A percentile compares a stretch with the other conserved stretches of the same genome.
Conservation (phyloP, 1,140 invertebrate genomes). For the Battus philenor region DNA sequence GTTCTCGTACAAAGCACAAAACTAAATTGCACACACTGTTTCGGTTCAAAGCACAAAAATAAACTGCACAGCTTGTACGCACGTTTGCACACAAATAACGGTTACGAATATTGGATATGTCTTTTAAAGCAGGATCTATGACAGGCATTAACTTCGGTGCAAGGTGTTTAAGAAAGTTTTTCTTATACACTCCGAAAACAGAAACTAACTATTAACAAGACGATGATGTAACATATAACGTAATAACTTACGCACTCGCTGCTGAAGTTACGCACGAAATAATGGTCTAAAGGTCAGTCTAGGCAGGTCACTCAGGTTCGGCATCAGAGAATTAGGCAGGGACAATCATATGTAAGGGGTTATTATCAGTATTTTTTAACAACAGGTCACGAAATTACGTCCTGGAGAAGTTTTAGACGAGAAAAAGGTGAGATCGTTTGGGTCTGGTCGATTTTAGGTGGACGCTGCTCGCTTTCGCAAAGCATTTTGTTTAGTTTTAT, state of each 20-base stretch:
- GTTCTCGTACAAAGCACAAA: conserved; percentile 60
- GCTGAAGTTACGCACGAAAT: conserved; percentile 49
- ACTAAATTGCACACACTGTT: conserved; percentile 66
- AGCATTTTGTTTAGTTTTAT: conserved; percentile 62
- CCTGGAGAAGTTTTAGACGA: conserved; percentile 94
- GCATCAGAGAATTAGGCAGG: conserved; percentile 61
- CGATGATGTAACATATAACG: conserved; percentile 51
- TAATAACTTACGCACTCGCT: conserved; percentile 65
- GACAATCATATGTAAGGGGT: conserved; percentile 34
- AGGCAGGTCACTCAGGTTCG: conserved; percentile 53
- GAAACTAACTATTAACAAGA: conserved; percentile 66
- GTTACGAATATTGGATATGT: conserved; percentile 34
- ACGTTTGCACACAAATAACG: conserved; percentile 65
- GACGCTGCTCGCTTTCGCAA: conserved; percentile 71
- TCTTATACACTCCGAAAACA: conserved; percentile 32
- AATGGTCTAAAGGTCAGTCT: conserved; percentile 33
- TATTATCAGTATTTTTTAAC: conserved; percentile 71
- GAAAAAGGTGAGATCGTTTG: conserved; percentile 89
- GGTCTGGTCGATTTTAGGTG: conserved; percentile 68
- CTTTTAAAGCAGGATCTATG: conserved; percentile 24
- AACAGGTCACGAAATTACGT: conserved; percentile 85
- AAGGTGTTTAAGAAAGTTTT: conserved; percentile 36
- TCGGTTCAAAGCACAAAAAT: conserved; percentile 56
- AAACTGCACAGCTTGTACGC: conserved; percentile 71
- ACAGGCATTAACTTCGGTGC: conserved; percentile 35